These are phyloP conservation scores for Patagioenas fasciata DNA, from an alignment of 2,113 vertebrate species.

Conservation along the genomic window DNA sequence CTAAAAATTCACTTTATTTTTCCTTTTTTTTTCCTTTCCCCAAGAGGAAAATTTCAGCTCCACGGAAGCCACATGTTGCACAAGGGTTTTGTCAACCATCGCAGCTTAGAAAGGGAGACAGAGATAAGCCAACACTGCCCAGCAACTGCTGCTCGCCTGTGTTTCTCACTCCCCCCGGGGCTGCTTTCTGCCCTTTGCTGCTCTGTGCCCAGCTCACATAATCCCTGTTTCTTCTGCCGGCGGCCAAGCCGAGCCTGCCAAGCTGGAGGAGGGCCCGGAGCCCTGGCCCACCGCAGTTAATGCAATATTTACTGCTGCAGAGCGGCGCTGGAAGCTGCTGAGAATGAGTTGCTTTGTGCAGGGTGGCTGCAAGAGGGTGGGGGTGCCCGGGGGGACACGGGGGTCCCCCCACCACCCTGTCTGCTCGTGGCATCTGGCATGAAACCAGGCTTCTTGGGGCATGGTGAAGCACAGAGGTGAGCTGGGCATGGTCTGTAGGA, in stretches of 20 bases:
- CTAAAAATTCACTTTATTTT: conserved; percentile 23
- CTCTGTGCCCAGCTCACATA: not conserved
- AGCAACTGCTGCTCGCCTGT: fast-evolving
- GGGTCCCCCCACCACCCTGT: not conserved
- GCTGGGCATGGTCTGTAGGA: not conserved
- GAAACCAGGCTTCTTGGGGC: not conserved
- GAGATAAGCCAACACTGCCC: not conserved
- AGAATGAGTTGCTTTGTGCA: conserved; percentile 45
- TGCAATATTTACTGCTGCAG: conserved; percentile 50
- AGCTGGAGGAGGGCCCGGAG: conserved; percentile 35
- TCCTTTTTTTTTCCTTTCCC: too few species aligned
- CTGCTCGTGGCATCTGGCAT: not conserved
- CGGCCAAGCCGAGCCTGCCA: conserved; percentile 12
- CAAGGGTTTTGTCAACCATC: not conserved
- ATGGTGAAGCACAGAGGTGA: not conserved
- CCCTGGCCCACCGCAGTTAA: conserved; percentile 26
- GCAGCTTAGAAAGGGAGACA: not conserved
- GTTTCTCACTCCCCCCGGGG: not conserved
- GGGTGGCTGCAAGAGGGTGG: not conserved
- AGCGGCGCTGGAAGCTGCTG: not conserved
- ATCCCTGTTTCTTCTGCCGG: not conserved
- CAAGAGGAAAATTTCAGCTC: not conserved
- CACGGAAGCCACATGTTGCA: not conserved
- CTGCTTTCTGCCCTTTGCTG: not conserved
- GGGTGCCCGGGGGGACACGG: not conserved